Conservation (phyloP, 2,888 invertebrate genomes). For the Clunio marinus region DNA sequence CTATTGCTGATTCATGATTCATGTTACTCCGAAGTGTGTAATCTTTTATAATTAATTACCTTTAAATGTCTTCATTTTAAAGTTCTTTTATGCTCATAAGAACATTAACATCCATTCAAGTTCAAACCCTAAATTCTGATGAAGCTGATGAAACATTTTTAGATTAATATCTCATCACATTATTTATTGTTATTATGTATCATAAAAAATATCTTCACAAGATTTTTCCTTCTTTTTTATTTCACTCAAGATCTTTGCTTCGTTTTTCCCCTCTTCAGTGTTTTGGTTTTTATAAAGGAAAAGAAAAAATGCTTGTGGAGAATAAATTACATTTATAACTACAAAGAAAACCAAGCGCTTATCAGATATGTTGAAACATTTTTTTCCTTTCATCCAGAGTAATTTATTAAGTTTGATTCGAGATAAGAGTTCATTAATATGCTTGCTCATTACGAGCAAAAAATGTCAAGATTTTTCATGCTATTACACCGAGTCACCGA, state of each 20-base stretch:
- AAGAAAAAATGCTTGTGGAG: not conserved
- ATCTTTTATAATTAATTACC: too few species aligned
- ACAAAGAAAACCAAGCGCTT: slow-evolving; percentile 1
- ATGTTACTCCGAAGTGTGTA: too few species aligned
- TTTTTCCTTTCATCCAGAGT: not conserved
- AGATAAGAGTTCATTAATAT: slow-evolving; percentile 38
- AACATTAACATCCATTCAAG: too few species aligned
- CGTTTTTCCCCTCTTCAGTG: not conserved
- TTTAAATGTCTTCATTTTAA: too few species aligned
- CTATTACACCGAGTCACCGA: not conserved
- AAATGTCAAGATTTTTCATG: slow-evolving; percentile 8
- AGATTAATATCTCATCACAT: slow-evolving; percentile 39
- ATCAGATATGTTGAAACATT: slow-evolving; percentile 21
- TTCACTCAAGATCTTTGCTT: not conserved
- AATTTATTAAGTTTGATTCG: slow-evolving; percentile 31
- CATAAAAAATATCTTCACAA: slow-evolving; percentile 6
- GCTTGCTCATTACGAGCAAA: slow-evolving; percentile 34
- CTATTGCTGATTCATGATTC: not conserved
- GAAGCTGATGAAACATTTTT: slow-evolving; percentile 32
- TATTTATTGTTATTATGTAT: slow-evolving; percentile 36
- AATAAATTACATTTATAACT: slow-evolving; percentile 8
- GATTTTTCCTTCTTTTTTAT: not conserved
- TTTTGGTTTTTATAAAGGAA: too few species aligned
- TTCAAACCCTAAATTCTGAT: too few species aligned
- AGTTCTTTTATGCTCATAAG: not conserved